Base-by-base conservation (phyloP, 2,888 invertebrate species). In the Dasysyrphus tricinctus region DNA sequence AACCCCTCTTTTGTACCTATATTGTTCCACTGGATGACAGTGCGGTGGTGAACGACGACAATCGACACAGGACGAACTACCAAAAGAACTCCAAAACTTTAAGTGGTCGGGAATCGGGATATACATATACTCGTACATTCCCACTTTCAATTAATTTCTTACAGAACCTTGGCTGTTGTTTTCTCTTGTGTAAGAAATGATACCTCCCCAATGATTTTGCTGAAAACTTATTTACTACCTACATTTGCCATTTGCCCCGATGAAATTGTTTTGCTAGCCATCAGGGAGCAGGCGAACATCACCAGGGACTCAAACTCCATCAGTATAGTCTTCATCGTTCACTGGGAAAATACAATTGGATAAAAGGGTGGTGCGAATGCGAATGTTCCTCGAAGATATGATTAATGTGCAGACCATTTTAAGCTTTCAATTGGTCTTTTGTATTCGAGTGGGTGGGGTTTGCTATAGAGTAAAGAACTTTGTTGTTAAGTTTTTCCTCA, bases 91-190 rank as follows among this genome's bases (percentile, higher is more conserved):
- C 32, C 63, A 11, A 65, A 76, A 67, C 56, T 67, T 72, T 42
- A 72, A 72, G 82, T 78, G 77, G 65, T 73, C 47, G 67, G 67
- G 14, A 67, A 24, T 24, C 37, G 57, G 63, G n/a, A 65, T 77
- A 7, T 44, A 44, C n/a, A 0, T 9, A 3, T 24, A 24, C 24
- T 24, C 3, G 24, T 37, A 37, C 24, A 49, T 54, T n/a, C 56
- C 34, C 16, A 82, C 67, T 82, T 82, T 78, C 82, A 82, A 82
- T 82, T 82, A 82, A 78, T 82, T 82, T 78, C 72, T 78, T 61
- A 59, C 77, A 77, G 65, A 65, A 72, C 65, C 72, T 44, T 78
- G 54, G 67, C 29, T 69, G 37, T 44, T 49, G 49, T 67, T 67
- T 34, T 49, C 65, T 19, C n/a, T 67, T 57, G 54, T 49, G 69